A percentile compares a stretch with the other conserved stretches of the same genome.
Evolutionary conservation across 1,140 invertebrate species (phyloP).

Genomic region (Tetragnatha versicolor): DNA sequence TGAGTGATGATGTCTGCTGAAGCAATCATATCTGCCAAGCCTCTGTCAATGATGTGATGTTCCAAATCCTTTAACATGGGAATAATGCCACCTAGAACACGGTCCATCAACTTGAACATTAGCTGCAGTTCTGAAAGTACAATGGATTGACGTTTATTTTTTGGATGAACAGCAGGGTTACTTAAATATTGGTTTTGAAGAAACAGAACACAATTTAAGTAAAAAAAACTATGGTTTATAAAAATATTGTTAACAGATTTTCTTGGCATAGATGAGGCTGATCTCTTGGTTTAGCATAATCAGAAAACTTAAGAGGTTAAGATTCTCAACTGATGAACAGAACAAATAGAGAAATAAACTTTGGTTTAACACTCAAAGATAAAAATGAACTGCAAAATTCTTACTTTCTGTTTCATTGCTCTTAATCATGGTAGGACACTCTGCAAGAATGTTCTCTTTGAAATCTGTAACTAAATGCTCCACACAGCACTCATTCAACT

Average conservation of each 20-base stretch:
- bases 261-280: no score
- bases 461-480: slow-evolving; percentile 90
- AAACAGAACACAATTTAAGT: background rate
- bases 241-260: no score
- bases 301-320: no score
- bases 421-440: slow-evolving; percentile 92
- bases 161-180: no score
- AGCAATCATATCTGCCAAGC: slow-evolving; percentile 95
- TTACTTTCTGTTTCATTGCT: slow-evolving; percentile 92
- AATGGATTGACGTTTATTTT: no score
- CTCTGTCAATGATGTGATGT: slow-evolving; percentile 90
- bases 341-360: no score
- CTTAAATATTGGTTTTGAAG: no score
- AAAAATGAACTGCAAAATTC: slow-evolving; percentile 57
- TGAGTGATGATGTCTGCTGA: slow-evolving; percentile 94
- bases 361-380: no score
- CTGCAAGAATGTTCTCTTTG: slow-evolving; percentile 88
- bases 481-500: slow-evolving; percentile 90
- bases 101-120: slow-evolving; percentile 94
- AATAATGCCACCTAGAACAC: slow-evolving; percentile 89
- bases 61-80: slow-evolving; percentile 93
- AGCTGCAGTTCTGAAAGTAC: slow-evolving; percentile 77
- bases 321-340: no score
- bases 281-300: no score
- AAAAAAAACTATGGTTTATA: background rate